A percentile compares a stretch with the other conserved stretches of the same genome.
Evolutionary conservation across 2,888 invertebrate genomes (phyloP).

Genomic region (Margaritifera margaritifera): DNA sequence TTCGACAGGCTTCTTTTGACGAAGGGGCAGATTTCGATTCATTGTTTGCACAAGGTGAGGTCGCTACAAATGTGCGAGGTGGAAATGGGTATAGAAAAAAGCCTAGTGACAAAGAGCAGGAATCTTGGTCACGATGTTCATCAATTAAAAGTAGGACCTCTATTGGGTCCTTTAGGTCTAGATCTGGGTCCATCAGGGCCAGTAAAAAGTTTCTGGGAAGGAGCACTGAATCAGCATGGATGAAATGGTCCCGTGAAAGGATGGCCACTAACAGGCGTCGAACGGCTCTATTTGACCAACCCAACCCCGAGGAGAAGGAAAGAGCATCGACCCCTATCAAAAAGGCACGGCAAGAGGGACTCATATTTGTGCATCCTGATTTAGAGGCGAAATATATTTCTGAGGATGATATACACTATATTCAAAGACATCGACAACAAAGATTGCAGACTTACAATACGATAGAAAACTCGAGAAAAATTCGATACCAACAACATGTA

Average conservation of each 20-base stretch:
- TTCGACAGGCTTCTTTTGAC: constrained; percentile 4
- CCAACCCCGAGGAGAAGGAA: constrained; percentile 45
- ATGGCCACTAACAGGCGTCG: constrained; percentile 62
- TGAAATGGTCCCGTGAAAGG: constrained; percentile 61
- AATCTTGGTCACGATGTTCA: constrained; percentile 31
- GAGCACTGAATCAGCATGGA: constrained; percentile 55
- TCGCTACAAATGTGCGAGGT: too few species aligned
- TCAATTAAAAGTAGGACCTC: constrained; percentile 45
- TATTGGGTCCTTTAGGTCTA: constrained; percentile 51
- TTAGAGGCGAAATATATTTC: constrained; percentile 60
- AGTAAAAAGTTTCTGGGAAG: constrained; percentile 48
- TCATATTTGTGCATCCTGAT: constrained; percentile 64
- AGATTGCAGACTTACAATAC: constrained; percentile 56
- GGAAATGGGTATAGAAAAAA: constrained; percentile 21
- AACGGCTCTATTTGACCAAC: constrained; percentile 59
- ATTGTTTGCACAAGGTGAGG: constrained; percentile 38
- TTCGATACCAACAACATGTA: constrained; percentile 31
- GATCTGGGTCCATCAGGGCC: constrained; percentile 49
- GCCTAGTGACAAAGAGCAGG: constrained; percentile 52
- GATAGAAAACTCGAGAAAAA: constrained; percentile 57
- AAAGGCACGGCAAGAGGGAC: constrained; percentile 67
- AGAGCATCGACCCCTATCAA: constrained; percentile 70
- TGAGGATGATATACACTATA: constrained; percentile 62
- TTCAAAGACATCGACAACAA: constrained; percentile 58
- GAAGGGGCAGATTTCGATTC: constrained; percentile 44